Percentiles rank a stretch among this genome's conserved stretches.
Conservation (phyloP, 2,113 vertebrate genomes). For the Chaetura pelagica region DNA sequence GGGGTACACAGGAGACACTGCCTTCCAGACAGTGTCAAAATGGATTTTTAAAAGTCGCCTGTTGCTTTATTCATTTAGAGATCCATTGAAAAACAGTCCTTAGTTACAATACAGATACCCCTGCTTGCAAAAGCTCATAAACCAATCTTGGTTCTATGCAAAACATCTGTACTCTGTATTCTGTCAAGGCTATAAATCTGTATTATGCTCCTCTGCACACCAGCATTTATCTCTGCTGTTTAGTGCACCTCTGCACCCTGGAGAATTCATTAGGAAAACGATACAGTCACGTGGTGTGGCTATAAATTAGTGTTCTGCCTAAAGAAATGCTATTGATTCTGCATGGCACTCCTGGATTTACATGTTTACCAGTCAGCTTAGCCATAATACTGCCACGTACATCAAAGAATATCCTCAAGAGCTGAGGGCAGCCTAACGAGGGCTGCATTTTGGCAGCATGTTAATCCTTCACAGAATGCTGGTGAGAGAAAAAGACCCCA, state of each 20-base stretch:
- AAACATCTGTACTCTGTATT: conserved; percentile 29
- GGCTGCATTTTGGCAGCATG: background rate
- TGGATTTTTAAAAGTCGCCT: background rate
- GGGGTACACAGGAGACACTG: background rate
- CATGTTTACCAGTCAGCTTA: conserved; percentile 28
- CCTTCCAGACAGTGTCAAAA: background rate
- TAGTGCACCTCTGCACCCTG: conserved; percentile 51
- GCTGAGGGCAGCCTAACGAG: background rate
- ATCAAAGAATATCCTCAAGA: conserved; percentile 5
- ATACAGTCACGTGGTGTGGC: background rate
- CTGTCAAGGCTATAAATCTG: conserved; percentile 57
- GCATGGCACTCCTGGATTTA: background rate
- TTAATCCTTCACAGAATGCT: background rate
- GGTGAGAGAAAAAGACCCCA: background rate
- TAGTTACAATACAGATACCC: background rate
- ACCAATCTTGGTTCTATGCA: conserved; percentile 39
- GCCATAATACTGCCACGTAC: background rate
- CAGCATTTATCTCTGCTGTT: conserved; percentile 67
- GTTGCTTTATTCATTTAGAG: background rate
- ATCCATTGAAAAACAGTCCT: background rate
- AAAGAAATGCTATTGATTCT: conserved; percentile 43
- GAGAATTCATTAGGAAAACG: conserved; percentile 68
- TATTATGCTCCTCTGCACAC: conserved; percentile 17
- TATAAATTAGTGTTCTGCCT: conserved; percentile 64
- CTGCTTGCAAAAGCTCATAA: conserved; percentile 37